Conservation (phyloP, 2,113 vertebrate species). For the Notothenia coriiceps region DNA sequence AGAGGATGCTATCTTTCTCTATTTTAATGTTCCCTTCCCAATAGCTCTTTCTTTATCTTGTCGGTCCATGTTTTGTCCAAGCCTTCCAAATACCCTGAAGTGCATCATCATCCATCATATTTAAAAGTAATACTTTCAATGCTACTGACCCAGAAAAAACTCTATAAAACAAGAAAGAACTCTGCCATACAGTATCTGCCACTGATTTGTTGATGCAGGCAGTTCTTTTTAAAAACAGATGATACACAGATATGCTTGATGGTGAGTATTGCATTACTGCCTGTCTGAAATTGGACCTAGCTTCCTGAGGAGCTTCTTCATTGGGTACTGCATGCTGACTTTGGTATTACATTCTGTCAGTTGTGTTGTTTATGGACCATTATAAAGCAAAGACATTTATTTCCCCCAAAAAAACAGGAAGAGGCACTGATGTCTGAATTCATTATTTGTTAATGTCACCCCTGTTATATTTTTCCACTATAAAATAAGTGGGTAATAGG, state of each 20-base stretch:
- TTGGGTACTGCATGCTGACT: conserved; percentile 27
- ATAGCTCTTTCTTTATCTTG: conserved; percentile 42
- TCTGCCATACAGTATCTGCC: background rate
- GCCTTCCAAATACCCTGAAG: conserved; percentile 33
- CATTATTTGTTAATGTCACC: conserved; percentile 24
- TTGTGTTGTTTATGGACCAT: conserved; percentile 7
- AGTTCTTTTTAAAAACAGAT: background rate
- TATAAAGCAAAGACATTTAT: conserved; percentile 1
- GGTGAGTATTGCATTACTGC: conserved; percentile 7
- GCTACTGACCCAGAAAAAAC: conserved; percentile 37
- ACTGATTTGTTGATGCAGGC: conserved; percentile 16
- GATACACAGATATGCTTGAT: conserved; percentile 23
- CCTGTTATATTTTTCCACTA: conserved; percentile 49
- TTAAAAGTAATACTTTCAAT: conserved; percentile 1
- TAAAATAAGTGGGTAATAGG: conserved; percentile 51
- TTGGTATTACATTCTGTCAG: conserved; percentile 33
- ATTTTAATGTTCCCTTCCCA: conserved; percentile 23
- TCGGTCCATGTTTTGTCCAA: conserved; percentile 13
- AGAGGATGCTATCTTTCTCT: conserved; percentile 34
- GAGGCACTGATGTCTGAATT: background rate
- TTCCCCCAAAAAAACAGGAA: background rate
- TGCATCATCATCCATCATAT: background rate
- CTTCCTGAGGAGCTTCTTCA: conserved; percentile 9
- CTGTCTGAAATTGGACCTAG: conserved; percentile 7
- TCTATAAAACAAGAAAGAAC: background rate